Evolutionary conservation across 2,113 vertebrate species (phyloP), one percentile per base, ranked within the genome.

Genomic region (Notothenia coriiceps): DNA sequence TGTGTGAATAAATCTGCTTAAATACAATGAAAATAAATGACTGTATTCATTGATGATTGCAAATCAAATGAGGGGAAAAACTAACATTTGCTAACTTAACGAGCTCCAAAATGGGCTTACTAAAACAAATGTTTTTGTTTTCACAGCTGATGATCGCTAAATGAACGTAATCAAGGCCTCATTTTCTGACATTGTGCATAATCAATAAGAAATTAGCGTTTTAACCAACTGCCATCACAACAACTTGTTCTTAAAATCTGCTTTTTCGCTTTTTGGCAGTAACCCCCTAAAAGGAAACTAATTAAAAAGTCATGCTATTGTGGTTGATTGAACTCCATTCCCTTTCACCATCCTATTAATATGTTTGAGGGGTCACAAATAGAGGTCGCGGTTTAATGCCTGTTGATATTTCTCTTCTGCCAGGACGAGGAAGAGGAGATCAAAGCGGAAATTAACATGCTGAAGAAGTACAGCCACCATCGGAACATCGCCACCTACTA

Each of bases 401-500:
- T 85, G 76, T 71, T 77, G 40, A 83, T 86, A 33, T 80, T 59
- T 82, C 14, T 75, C 25, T 14, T 47, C 9, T 47, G 17, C 57
- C 84, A 95, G 94, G 93, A 94, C n/a, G 98, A 99, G 94, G 97
- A 99, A 87, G 97, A 99, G 86, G 98, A 99, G 94, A 98, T 99
- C 91, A 99, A 99, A 91, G 97, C 97, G 49, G 98, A 99, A 94
- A 98, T 99, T 88, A 99, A 98, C 90, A 99, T 99, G 97, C 93
- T 99, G 87, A 99, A 99, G 93, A 99, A 98, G 81, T 99, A 99
- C 93, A 98, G 97, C 73, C 97, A 98, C 91, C 97, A 99, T 87
- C 95, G 97, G 75, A 99, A 99, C 91, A 98, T 99, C 5, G 98
- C 98, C 90, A 99, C 97, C 0, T 99, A 98, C 93, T 98, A 98